Evolutionary conservation across 2,888 invertebrate genomes (phyloP).

Genomic region (Agapostemon virescens): DNA sequence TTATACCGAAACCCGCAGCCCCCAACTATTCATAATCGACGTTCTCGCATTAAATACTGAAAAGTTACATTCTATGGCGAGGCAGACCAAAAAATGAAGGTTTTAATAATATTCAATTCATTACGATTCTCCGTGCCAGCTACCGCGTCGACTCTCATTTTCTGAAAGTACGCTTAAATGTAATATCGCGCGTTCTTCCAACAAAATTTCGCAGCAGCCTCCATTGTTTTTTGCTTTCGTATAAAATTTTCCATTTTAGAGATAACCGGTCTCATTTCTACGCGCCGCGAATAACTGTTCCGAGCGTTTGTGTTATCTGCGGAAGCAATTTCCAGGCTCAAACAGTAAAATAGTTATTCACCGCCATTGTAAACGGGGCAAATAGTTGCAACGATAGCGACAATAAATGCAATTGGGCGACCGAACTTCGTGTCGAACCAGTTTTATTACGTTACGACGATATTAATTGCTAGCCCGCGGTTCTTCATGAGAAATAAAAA

Average conservation of each 20-base stretch:
- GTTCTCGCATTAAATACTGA: not conserved
- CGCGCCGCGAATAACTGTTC: slow-evolving; percentile 5
- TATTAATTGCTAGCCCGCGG: too few species aligned
- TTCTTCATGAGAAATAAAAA: too few species aligned
- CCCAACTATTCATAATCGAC: not conserved
- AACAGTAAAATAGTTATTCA: not conserved
- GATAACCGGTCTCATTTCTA: slow-evolving; percentile 19
- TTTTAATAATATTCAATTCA: slow-evolving; percentile 1
- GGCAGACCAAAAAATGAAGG: not conserved
- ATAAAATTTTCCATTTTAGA: slow-evolving; percentile 17
- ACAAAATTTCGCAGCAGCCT: not conserved
- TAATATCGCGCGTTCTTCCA: not conserved
- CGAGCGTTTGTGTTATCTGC: not conserved
- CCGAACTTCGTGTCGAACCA: not conserved
- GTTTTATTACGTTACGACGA: too few species aligned
- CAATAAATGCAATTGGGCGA: not conserved
- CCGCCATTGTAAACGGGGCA: too few species aligned
- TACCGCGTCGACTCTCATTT: not conserved
- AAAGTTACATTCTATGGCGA: not conserved
- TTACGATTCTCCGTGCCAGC: not conserved
- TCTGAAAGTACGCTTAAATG: too few species aligned
- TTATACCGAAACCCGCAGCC: not conserved
- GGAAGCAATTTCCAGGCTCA: not conserved
- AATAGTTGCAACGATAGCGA: not conserved
- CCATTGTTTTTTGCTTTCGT: not conserved